Base-by-base conservation (phyloP, 2,113 vertebrate genomes). In the Scomber scombrus region DNA sequence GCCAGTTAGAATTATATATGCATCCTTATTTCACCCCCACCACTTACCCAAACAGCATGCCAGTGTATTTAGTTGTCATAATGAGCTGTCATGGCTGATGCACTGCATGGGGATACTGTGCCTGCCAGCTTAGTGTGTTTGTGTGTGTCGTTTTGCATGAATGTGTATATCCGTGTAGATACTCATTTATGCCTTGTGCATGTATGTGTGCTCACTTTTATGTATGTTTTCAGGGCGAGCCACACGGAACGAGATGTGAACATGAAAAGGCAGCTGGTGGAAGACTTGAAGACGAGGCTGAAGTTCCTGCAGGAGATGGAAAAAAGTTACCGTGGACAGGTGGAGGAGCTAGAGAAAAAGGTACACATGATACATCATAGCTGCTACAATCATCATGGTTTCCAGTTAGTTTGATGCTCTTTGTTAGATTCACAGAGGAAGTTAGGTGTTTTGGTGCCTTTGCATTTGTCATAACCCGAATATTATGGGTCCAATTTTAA, bases 261-360 rank as follows among this genome's bases (percentile, higher is more conserved):
- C 78, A 97, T 96, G 96, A 98, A 99, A 93, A 95, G 95, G 87
- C 95, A 96, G 90, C 92, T 98, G 72, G 94, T 97, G 90, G 96
- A 98, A 69, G 95, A 97, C 75, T 91, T 97, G 89, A 96, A 90
- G 85, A 96, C 94, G 19, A 93, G 84, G 83, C 89, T 98, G 76
- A 98, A 97, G 96, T 71, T 95, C 77, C 91, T 96, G 90, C 95
- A 96, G 91, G 97, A 97, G 89, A 96, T 95, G 77, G 95, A 96
- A 82, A 96, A 95, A 89, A 95, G 71, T 73, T 95, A 92, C 86
- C 93, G 89, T 75, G 93, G 94, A 77, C 93, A 95, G 65, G 74
- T 96, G 67, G 94, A 96, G 90, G 96, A 91, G 85, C 94, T 97
- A 87, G 96, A 97, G 85, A 98, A 92, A 91, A 99, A 97, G 95